These are phyloP conservation scores for Laothoe populi DNA, from an alignment of 2,888 invertebrate genomes.

Conservation along the genomic window DNA sequence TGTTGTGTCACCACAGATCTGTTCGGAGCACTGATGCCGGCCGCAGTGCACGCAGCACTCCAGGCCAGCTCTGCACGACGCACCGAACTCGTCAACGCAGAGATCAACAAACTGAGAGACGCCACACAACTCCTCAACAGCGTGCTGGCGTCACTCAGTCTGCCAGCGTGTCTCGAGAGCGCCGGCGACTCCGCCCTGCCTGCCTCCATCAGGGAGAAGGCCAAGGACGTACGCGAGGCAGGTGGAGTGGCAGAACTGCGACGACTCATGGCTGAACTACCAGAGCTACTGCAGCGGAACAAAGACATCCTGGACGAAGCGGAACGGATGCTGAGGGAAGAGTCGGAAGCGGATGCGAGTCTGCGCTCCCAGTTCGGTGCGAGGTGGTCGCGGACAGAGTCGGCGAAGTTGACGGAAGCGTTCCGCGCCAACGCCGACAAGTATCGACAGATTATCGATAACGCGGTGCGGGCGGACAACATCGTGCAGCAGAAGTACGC, in stretches of 20 bases:
- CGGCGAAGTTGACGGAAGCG: slow-evolving; percentile 94
- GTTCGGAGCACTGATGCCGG: slow-evolving; percentile 95
- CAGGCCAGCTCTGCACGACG: slow-evolving; percentile 93
- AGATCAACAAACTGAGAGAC: slow-evolving; percentile 94
- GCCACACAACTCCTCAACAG: slow-evolving; percentile 95
- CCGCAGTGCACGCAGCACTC: slow-evolving; percentile 95
- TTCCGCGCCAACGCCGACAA: slow-evolving; percentile 95
- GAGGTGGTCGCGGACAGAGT: slow-evolving; percentile 96
- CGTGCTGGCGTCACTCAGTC: slow-evolving; percentile 95
- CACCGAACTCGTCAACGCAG: slow-evolving; percentile 92
- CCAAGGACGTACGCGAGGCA: slow-evolving; percentile 88
- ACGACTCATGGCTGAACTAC: slow-evolving; percentile 92
- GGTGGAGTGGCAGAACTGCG: slow-evolving; percentile 91
- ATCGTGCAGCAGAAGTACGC: slow-evolving; percentile 95
- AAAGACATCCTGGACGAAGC: slow-evolving; percentile 94
- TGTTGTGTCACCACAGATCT: slow-evolving; percentile 84
- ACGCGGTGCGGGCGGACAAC: slow-evolving; percentile 93
- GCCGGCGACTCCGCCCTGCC: slow-evolving; percentile 91
- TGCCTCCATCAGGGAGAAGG: slow-evolving; percentile 94
- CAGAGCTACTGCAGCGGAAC: slow-evolving; percentile 95
- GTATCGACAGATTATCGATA: slow-evolving; percentile 96
- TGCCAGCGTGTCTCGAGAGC: slow-evolving; percentile 98
- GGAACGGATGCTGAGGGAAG: slow-evolving; percentile 90
- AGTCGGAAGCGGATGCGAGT: slow-evolving; percentile 94
- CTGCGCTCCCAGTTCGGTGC: slow-evolving; percentile 95